Base-by-base conservation (phyloP, 30 jellyfish, hydroid and myxozoan genomes). In the Aurelia aurita region DNA sequence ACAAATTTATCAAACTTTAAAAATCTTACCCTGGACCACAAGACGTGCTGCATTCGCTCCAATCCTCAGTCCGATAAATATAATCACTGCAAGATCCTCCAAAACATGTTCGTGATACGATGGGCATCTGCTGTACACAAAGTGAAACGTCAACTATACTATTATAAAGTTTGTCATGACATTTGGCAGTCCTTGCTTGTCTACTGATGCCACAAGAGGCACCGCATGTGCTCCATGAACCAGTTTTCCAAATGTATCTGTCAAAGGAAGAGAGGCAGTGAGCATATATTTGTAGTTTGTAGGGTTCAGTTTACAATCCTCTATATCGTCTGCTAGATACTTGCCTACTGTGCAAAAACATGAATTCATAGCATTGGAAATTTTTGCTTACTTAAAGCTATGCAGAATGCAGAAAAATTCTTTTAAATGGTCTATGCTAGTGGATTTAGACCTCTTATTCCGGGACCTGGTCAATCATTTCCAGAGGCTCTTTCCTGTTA, bases 41-140 rank as follows among this genome's bases (percentile, higher is more conserved):
- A 16, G 82, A 16, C n/a, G 51, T 64, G 74, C 90, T 80, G 70
- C 90, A 80, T 65, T 68, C 59, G 51, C 82, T 69, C 90, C 90
- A 80, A 0, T 69, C 27, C 43, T 22, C 74, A 5, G 82, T 65
- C 46, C 67, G 31, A 21, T 44, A 65, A 8, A 39, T 5, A 27
- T 45, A 62, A 20, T 43, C 74, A 16, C 6, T 64, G 74, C 90
- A 80, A 19, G 90, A 51, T 29, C 75, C 74, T 22, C 35, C 80
- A 54, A 47, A 58, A 57, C 94, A 84, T 10, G 75, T 22, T 32
- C 54, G 64, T 2, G 74, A n/a, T 3, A 25, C 66, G 3, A 49
- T 25, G 35, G 94, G 94, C 58, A 27, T 76, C 44, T 74, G 67
- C 45, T 28, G 65, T 28, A 46, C 60, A 46, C 94, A 84, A 14